Evolutionary conservation across 2,113 vertebrate genomes (phyloP).

Genomic region (Paramormyrops kingsleyae): DNA sequence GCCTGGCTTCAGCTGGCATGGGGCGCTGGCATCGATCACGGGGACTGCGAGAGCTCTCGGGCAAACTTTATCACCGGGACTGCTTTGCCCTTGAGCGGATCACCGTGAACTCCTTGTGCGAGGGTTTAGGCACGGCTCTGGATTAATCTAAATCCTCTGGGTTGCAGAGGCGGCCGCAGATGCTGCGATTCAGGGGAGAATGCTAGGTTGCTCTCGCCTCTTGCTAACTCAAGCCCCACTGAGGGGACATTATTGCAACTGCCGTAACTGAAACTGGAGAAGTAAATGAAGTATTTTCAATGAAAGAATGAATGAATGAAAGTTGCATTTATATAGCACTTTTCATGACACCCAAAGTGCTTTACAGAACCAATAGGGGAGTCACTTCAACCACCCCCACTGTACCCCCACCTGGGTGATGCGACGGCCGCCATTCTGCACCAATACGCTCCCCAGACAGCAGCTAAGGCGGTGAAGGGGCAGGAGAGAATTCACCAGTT

Average conservation of each 20-base stretch:
- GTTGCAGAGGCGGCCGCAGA: not conserved
- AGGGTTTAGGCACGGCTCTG: not conserved
- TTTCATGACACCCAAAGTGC: too few relatives aligned
- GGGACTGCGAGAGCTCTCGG: not conserved
- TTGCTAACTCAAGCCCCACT: not conserved
- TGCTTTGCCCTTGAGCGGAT: not conserved
- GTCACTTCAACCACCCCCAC: too few relatives aligned
- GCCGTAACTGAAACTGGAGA: too few relatives aligned
- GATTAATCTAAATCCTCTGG: not conserved
- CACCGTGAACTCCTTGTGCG: not conserved
- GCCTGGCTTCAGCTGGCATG: conserved; percentile 7
- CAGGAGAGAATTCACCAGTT: too few relatives aligned
- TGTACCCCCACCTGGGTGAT: too few relatives aligned
- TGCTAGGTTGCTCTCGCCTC: not conserved
- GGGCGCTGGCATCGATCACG: not conserved
- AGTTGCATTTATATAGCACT: too few relatives aligned
- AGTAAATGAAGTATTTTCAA: too few relatives aligned
- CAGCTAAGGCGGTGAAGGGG: too few relatives aligned
- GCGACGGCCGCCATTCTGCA: too few relatives aligned
- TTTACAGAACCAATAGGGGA: too few relatives aligned
- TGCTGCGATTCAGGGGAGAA: not conserved
- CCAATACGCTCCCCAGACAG: too few relatives aligned
- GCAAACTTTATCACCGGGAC: conserved; percentile 11
- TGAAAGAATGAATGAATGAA: too few relatives aligned
- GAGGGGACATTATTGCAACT: not conserved